These are phyloP conservation scores for Sinocyclocheilus rhinocerous DNA, from an alignment of 2,113 vertebrate species.

Conservation along the genomic window DNA sequence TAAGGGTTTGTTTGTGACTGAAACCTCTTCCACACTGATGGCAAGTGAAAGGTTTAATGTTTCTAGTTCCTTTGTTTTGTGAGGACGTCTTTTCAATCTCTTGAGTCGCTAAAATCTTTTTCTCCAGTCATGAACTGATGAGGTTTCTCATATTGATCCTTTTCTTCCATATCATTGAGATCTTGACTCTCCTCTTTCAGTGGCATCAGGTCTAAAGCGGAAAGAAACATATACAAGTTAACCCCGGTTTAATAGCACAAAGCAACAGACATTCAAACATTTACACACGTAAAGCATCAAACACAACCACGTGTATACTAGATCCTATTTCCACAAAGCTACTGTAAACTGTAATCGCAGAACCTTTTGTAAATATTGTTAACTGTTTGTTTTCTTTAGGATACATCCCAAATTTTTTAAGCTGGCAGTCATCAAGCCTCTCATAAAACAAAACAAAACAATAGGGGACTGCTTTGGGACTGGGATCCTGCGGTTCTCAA, in stretches of 20 bases:
- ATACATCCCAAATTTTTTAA: neutral
- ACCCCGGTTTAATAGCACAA: neutral
- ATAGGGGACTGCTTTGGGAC: no score
- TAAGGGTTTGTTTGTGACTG: no score
- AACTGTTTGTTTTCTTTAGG: neutral
- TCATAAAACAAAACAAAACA: no score
- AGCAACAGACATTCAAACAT: no score
- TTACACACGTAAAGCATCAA: no score
- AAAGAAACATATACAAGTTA: neutral
- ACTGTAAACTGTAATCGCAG: neutral
- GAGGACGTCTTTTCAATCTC: no score
- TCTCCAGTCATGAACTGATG: neutral
- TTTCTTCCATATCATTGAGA: neutral
- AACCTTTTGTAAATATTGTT: neutral
- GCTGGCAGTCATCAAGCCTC: no score
- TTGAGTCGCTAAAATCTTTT: neutral
- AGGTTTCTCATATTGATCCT: neutral
- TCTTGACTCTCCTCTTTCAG: neutral
- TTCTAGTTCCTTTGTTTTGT: neutral
- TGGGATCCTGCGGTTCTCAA: no score
- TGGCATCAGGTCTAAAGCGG: neutral
- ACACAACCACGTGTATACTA: no score
- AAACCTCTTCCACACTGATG: neutral
- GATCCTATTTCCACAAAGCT: no score
- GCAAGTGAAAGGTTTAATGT: neutral